Base-by-base conservation (phyloP, 2,888 invertebrate genomes). In the Drosophila neotestacea region DNA sequence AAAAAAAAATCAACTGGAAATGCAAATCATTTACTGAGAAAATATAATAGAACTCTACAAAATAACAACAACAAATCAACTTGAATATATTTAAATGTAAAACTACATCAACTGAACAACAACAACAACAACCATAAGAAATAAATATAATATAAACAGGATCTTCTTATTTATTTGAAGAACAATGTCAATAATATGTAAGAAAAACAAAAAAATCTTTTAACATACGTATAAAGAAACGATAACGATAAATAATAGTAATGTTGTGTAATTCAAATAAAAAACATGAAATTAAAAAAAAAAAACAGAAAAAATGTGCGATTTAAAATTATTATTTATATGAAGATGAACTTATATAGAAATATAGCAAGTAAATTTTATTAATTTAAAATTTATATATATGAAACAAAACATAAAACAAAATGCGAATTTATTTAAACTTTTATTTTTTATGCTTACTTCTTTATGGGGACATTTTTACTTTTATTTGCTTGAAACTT, bases 361-460 rank as follows among this genome's bases (percentile, higher is more conserved):
- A 86, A 84, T 79, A 88, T 86, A 85, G 84, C 85, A 79, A 87
- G 87, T 89, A 85, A 85, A 89, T 85, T 85, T 85, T 85, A 85
- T 85, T 85, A 88, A 88, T 75, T 84, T 84, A 83, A 89, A 89
- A 88, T 88, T 85, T 80, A 84, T 84, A 80, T 75, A 86, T 77
- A 68, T 38, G 51, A 60, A 77, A 66, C 63, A 71, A 75, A 76
- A 68, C 75, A 68, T 71, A 71, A 74, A 76, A 63, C 62, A 44
- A 77, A 82, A 72, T 78, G 73, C 67, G 67, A 82, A 69, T 79
- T 83, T 83, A 63, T 70, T 81, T 73, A n/a, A 38, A 44, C 7
- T 42, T 41, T 55, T 56, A 41, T 28, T 36, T 60, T 51, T 34
- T 39, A 22, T 51, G 34, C 28, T 42, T 39, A 54, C 52, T 54